phyloP scores from a whole-genome alignment of 2,888 invertebrate species.

The Drosophila fungiperda region DNA sequence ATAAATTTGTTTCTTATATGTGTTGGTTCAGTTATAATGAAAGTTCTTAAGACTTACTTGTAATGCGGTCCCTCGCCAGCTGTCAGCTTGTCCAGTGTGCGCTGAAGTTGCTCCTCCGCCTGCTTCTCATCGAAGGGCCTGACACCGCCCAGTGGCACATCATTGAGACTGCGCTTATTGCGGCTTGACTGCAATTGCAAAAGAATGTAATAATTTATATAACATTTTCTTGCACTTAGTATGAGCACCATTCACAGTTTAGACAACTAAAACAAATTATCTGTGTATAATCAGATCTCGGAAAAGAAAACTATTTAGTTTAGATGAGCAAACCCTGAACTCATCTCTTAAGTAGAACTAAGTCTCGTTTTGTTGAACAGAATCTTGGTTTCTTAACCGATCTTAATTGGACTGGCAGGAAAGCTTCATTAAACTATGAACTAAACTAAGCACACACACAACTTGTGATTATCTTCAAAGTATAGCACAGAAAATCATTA shows the following conservation, averaged over 20 bases:
- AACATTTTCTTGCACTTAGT: not conserved
- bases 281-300: too few relatives aligned
- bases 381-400: not conserved
- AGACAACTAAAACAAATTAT: not conserved
- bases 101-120: constrained; percentile 66
- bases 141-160: constrained; percentile 50
- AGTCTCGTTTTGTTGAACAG: not conserved
- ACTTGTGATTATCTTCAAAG: not conserved
- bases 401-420: not conserved
- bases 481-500: not conserved
- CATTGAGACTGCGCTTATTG: constrained; percentile 57
- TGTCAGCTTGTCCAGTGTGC: constrained; percentile 71
- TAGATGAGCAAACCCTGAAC: not conserved
- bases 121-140: constrained; percentile 58
- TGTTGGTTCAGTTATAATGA: not conserved
- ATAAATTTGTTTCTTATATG: not conserved
- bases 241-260: not conserved
- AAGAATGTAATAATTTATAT: not conserved
- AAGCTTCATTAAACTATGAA: too few relatives aligned
- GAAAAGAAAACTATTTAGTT: not conserved
- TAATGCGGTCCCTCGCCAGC: constrained; percentile 81
- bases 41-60: constrained; percentile 52
- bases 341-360: not conserved
- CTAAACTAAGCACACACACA: not conserved
- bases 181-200: constrained; percentile 55